Evolutionary conservation across 2,888 invertebrate genomes (phyloP).

Genomic region (Ophion ellenae): DNA sequence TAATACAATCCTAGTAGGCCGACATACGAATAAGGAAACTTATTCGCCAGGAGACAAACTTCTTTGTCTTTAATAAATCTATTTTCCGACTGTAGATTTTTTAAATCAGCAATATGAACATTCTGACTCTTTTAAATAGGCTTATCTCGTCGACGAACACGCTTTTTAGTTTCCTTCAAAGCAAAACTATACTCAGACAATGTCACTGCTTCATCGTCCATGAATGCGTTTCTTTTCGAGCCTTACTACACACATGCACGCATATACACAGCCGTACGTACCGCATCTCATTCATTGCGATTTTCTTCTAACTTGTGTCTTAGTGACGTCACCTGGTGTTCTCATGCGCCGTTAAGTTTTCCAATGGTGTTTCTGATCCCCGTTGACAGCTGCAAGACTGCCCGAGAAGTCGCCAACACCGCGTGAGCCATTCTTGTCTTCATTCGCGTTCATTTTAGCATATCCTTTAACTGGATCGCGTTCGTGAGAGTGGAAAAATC

Average conservation of each 20-base stretch:
- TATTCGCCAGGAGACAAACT: too few relatives aligned
- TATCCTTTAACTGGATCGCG: slow-evolving; percentile 65
- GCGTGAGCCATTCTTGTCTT: slow-evolving; percentile 53
- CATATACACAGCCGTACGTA: background rate
- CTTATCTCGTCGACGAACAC: background rate
- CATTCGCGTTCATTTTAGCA: slow-evolving; percentile 69
- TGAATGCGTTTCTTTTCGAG: background rate
- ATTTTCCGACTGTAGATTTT: too few relatives aligned
- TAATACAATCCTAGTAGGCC: too few relatives aligned
- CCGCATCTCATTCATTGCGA: slow-evolving; percentile 16
- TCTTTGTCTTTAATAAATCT: too few relatives aligned
- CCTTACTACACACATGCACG: background rate
- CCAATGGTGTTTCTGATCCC: slow-evolving; percentile 44
- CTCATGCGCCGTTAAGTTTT: slow-evolving; percentile 57
- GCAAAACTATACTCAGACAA: too few relatives aligned
- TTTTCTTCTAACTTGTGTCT: slow-evolving; percentile 43
- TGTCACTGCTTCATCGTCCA: too few relatives aligned
- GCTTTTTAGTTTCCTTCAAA: background rate
- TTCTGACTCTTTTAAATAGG: too few relatives aligned
- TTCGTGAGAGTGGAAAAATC: slow-evolving; percentile 50
- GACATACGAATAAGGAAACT: too few relatives aligned
- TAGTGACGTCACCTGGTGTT: slow-evolving; percentile 42
- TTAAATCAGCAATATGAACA: too few relatives aligned
- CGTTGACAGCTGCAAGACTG: slow-evolving; percentile 53
- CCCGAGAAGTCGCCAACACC: slow-evolving; percentile 41